These are phyloP conservation scores for Alcedo quadribrachys DNA, from an alignment of 2,797 vertebrate species.

Conservation along the genomic window DNA sequence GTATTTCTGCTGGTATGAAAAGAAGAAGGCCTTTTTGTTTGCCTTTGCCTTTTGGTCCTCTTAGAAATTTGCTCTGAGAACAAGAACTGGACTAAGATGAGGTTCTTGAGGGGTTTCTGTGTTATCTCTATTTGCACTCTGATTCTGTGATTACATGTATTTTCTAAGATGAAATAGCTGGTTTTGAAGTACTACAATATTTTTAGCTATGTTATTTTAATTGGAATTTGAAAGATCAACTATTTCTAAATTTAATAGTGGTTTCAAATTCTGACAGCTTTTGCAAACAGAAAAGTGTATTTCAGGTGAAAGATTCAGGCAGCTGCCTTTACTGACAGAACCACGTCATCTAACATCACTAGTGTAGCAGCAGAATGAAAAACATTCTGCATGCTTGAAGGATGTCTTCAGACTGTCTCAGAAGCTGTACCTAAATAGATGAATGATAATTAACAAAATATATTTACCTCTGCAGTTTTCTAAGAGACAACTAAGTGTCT, in stretches of 20 bases:
- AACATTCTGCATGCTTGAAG: background rate
- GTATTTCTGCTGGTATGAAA: conserved; percentile 53
- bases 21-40: background rate
- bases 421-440: background rate
- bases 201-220: background rate
- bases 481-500: background rate
- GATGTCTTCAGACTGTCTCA: background rate
- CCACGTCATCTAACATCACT: background rate
- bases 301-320: background rate
- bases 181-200: background rate
- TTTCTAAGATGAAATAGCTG: background rate
- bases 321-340: background rate
- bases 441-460: background rate
- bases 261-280: background rate
- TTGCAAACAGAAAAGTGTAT: background rate
- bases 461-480: background rate
- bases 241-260: background rate
- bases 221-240: background rate
- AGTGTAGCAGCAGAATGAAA: background rate
- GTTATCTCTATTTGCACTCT: conserved; percentile 3
- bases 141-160: background rate
- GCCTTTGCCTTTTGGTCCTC: background rate
- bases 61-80: background rate
- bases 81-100: background rate
- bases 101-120: background rate